These are phyloP conservation scores for Parus major DNA, from an alignment of 2,113 vertebrate species.

Conservation along the genomic window DNA sequence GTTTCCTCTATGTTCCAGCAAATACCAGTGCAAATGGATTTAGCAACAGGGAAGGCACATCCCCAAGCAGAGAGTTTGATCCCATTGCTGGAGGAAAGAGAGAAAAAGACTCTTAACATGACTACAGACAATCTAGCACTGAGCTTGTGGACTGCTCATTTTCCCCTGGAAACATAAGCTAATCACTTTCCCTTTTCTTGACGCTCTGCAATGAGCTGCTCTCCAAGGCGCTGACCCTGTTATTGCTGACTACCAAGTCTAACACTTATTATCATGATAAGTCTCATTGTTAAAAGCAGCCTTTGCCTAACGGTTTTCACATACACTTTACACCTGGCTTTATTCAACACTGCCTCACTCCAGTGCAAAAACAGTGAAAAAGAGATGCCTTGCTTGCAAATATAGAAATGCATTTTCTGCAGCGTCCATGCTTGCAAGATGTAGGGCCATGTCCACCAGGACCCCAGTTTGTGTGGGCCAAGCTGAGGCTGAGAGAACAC, in stretches of 20 bases:
- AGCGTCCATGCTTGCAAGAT: neutral
- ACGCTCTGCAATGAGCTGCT: neutral
- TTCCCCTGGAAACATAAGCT: constrained; percentile 29
- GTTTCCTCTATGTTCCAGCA: neutral
- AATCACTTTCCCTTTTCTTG: constrained; percentile 37
- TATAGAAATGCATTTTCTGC: neutral
- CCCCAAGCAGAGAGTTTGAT: neutral
- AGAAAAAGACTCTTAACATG: neutral
- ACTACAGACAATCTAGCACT: neutral
- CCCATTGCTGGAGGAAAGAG: neutral
- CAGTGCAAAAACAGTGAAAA: neutral
- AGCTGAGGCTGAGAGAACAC: neutral
- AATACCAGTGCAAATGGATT: neutral
- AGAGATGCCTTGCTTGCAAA: neutral
- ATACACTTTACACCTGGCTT: neutral
- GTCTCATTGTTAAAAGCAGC: neutral
- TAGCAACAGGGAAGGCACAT: neutral
- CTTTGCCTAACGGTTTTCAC: neutral
- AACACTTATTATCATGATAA: constrained; percentile 4
- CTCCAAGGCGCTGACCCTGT: constrained; percentile 24
- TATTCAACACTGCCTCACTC: neutral
- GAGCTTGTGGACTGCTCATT: constrained; percentile 2
- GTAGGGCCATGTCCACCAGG: neutral
- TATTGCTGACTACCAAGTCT: constrained; percentile 2
- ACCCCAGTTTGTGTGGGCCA: neutral